phyloP scores from a whole-genome alignment of 1,140 invertebrate genomes.

The Pogonomyrmex californicus region DNA sequence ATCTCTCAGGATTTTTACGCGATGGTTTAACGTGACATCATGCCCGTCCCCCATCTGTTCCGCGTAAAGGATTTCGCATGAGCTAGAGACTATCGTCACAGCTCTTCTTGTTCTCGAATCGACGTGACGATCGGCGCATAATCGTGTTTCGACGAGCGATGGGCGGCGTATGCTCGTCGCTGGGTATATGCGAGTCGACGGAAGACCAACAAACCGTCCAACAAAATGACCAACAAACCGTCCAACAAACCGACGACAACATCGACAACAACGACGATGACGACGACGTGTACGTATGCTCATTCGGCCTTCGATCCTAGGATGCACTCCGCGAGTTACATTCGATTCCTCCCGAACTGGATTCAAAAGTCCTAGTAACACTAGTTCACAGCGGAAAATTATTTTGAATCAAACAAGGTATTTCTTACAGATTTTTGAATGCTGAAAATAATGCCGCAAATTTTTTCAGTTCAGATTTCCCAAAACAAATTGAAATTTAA shows the following conservation, averaged over 20 bases:
- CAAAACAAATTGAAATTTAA: too few relatives aligned
- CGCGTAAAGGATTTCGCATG: conserved; percentile 46
- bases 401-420: too few relatives aligned
- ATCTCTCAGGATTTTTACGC: conserved; percentile 40
- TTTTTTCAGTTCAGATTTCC: too few relatives aligned
- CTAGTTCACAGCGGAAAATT: too few relatives aligned
- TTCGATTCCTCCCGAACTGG: not conserved
- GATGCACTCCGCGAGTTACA: conserved; percentile 26
- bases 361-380: not conserved
- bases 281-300: conserved; percentile 70
- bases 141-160: conserved; percentile 61
- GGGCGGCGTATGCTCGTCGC: conserved; percentile 69
- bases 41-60: not conserved
- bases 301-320: conserved; percentile 32
- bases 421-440: too few relatives aligned
- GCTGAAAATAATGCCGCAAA: too few relatives aligned
- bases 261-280: not conserved
- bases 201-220: conserved; percentile 60
- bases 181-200: conserved; percentile 73
- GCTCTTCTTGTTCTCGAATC: conserved; percentile 51
- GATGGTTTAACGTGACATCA: conserved; percentile 42
- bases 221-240: conserved; percentile 19
- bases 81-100: conserved; percentile 22
- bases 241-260: conserved; percentile 15
- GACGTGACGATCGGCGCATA: conserved; percentile 64